Percentiles rank a stretch among this genome's conserved stretches.
These are phyloP conservation scores for Campoplex nolae DNA, from an alignment of 2,888 invertebrate species.

Conservation along the genomic window DNA sequence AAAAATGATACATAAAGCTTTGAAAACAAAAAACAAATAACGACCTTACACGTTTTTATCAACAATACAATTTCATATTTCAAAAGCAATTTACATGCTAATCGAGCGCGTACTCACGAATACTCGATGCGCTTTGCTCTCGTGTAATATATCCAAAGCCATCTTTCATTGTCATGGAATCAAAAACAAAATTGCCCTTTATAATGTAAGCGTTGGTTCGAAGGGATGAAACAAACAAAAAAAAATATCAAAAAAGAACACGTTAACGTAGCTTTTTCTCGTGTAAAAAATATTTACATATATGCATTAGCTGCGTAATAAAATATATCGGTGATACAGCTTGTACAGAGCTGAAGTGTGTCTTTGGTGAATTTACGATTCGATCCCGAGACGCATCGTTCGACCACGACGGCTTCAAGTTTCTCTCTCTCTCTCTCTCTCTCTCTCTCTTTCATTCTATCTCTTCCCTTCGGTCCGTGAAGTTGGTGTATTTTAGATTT, in stretches of 20 bases:
- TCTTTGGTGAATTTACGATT: slow-evolving; percentile 51
- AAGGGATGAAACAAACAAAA: slow-evolving; percentile 13
- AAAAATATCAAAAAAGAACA: background rate
- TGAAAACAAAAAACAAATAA: background rate
- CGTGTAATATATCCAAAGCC: slow-evolving; percentile 5
- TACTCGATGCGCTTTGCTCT: slow-evolving; percentile 42
- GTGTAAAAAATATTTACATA: slow-evolving; percentile 10
- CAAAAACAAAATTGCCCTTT: slow-evolving; percentile 26
- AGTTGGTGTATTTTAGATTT: slow-evolving; percentile 52
- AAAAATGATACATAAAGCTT: background rate
- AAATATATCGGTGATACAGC: slow-evolving; percentile 31
- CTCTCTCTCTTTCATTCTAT: background rate
- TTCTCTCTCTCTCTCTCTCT: slow-evolving; percentile 1
- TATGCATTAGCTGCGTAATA: background rate
- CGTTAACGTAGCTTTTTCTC: slow-evolving; percentile 1
- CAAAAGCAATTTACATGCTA: slow-evolving; percentile 56
- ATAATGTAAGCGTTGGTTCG: slow-evolving; percentile 4
- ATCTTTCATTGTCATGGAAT: slow-evolving; percentile 2
- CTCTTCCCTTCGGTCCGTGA: background rate
- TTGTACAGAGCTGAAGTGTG: slow-evolving; percentile 13
- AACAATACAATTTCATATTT: slow-evolving; percentile 1
- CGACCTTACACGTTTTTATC: background rate
- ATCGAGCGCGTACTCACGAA: slow-evolving; percentile 21
- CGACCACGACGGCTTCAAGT: slow-evolving; percentile 36
- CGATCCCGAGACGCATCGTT: slow-evolving; percentile 28